Evolutionary conservation across 2,888 invertebrate species (phyloP).

Genomic region (Aproaerema taeniolella): DNA sequence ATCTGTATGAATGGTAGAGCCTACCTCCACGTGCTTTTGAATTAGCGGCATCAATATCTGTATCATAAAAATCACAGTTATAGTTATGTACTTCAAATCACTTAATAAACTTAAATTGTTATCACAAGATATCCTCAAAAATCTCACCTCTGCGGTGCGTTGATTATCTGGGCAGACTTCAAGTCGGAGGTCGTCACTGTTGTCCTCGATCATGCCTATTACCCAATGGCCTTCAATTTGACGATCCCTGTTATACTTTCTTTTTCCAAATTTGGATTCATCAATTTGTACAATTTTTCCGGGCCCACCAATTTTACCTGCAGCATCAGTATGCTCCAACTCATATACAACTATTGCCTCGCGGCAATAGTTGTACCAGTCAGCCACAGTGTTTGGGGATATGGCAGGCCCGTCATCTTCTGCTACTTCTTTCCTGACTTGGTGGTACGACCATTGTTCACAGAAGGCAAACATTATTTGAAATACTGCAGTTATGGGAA

Average conservation of each 20-base stretch:
- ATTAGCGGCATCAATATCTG: background rate
- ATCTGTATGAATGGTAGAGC: too few relatives aligned
- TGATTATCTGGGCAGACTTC: background rate
- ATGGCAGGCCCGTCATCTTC: background rate
- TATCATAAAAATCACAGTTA: too few relatives aligned
- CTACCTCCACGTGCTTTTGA: background rate
- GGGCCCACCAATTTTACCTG: background rate
- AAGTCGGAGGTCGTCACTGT: background rate
- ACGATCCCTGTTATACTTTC: background rate
- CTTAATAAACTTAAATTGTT: too few relatives aligned
- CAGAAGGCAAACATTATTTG: background rate
- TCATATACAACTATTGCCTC: too few relatives aligned
- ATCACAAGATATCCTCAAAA: too few relatives aligned
- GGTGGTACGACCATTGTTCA: too few relatives aligned
- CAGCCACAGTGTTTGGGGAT: background rate
- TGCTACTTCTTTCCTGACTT: too few relatives aligned
- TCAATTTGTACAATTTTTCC: too few relatives aligned
- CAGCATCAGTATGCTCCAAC: background rate
- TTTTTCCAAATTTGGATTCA: too few relatives aligned
- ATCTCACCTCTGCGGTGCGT: too few relatives aligned
- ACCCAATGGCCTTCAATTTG: background rate
- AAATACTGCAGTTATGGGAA: background rate
- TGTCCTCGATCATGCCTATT: background rate
- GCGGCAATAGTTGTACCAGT: too few relatives aligned
- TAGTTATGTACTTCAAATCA: background rate